Percentiles rank a stretch among this genome's conserved stretches.
Conservation (phyloP, 2,888 invertebrate species). For the Himalopsyche japonica region DNA sequence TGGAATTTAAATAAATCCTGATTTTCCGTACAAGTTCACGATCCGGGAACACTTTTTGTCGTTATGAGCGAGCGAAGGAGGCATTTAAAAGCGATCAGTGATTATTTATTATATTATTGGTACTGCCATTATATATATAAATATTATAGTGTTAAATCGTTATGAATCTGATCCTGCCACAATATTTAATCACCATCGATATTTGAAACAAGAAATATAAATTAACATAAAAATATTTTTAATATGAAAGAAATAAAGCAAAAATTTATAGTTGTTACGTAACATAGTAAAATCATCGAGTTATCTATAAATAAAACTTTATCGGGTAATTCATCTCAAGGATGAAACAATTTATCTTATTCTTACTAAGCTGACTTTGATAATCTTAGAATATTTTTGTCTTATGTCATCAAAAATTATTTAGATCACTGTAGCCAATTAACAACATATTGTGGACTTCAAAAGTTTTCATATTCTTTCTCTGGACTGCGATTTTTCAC, state of each 20-base stretch:
- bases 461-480: not conserved
- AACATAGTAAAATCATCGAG: constrained; percentile 35
- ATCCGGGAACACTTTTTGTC: constrained; percentile 6
- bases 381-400: not conserved
- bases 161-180: constrained; percentile 34
- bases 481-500: not conserved
- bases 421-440: too few relatives aligned
- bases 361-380: not conserved
- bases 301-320: constrained; percentile 16
- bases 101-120: constrained; percentile 3
- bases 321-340: not conserved
- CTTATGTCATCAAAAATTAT: too few relatives aligned
- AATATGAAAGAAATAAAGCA: constrained; percentile 27
- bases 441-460: not conserved
- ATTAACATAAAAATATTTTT: constrained; percentile 32
- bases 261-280: constrained; percentile 33
- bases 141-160: constrained; percentile 7
- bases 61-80: not conserved
- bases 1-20: constrained; percentile 25
- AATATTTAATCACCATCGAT: constrained; percentile 32
- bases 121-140: constrained; percentile 11
- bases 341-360: not conserved
- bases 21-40: constrained; percentile 33
- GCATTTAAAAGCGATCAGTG: not conserved
- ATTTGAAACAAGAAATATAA: constrained; percentile 33